phyloP scores from a whole-genome alignment of 2,888 invertebrate species.

The Protophormia terraenovae region DNA sequence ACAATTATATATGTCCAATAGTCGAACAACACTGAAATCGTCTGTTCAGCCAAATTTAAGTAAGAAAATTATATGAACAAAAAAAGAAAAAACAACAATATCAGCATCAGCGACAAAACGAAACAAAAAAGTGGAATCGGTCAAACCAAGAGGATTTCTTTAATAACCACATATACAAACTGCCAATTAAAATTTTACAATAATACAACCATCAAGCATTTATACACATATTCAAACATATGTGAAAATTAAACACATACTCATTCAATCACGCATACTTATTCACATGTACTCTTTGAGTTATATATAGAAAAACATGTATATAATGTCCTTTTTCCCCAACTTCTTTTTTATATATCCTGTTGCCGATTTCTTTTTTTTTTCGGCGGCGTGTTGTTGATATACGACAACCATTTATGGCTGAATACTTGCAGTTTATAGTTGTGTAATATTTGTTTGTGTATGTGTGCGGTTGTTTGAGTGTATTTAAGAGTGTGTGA shows the following conservation, averaged over 20 bases:
- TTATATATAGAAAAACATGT: background rate
- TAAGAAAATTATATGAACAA: constrained; percentile 33
- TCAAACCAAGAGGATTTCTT: constrained; percentile 44
- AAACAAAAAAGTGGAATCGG: background rate
- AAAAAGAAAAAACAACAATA: background rate
- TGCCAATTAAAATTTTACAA: constrained; percentile 61
- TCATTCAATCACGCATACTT: background rate
- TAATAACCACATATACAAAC: constrained; percentile 57
- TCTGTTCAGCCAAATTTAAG: constrained; percentile 33
- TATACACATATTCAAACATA: constrained; percentile 5
- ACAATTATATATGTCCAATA: background rate
- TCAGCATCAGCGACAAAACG: background rate
- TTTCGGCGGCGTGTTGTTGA: background rate
- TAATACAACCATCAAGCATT: constrained; percentile 30
- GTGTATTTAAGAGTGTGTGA: constrained; percentile 15
- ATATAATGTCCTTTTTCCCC: background rate
- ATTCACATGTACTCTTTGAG: background rate
- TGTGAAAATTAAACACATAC: background rate
- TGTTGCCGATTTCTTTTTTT: background rate
- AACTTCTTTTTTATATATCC: background rate
- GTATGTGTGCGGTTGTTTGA: background rate
- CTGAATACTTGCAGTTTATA: background rate
- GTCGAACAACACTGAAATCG: background rate
- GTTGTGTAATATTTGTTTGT: background rate
- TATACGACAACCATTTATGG: constrained; percentile 25